Evolutionary conservation across 1,140 invertebrate species (phyloP), one percentile per base, ranked within the genome.

Genomic region (Helicoverpa zea): DNA sequence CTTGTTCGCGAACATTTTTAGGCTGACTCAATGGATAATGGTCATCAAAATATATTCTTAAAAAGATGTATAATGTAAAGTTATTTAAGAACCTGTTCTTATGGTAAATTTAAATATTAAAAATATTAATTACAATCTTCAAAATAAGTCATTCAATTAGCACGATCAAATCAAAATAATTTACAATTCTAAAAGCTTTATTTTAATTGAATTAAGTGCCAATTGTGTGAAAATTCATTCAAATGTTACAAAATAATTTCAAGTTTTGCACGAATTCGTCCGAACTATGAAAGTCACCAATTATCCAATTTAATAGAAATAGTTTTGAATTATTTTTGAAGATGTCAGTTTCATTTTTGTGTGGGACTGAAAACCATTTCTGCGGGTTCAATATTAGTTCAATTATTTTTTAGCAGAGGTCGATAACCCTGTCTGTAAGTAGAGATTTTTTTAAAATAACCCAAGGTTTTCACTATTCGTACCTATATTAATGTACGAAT

Each of bases 1-100:
- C 91, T 94, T 92, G 87, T 86, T 92, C 88, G 88, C 88, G 88
- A 91, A 94, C 91, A 90, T 90, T 89, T 88, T 90, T 87, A 88
- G 87, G 86, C 87, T 85, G 86, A 86, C 86, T 90, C 85, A 84
- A 87, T 52, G 47, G 88, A 89, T 89, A 91, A 91, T 89, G 89
- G 89, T 87, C 89, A 89, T 89, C 85, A 83, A 23, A 79, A 92
- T 86, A 88, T 81, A 86, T 61, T 79, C 64, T 81, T 77, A 74
- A 72, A 79, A 85, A 87, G 85, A 85, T 84, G 81, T 63, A 77
- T n/a, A 54, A 59, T 59, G 10, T 10, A 59, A 9, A 59, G 56
- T 59, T 59, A 59, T 29, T 59, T 9, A 23, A 59, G 23, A 23
- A 59, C 23, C 56, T 59, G 23, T 29, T 59, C 16, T 2, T 35